Evolutionary conservation across 2,797 vertebrate genomes (phyloP).

Genomic region (Serranus cabrilla): DNA sequence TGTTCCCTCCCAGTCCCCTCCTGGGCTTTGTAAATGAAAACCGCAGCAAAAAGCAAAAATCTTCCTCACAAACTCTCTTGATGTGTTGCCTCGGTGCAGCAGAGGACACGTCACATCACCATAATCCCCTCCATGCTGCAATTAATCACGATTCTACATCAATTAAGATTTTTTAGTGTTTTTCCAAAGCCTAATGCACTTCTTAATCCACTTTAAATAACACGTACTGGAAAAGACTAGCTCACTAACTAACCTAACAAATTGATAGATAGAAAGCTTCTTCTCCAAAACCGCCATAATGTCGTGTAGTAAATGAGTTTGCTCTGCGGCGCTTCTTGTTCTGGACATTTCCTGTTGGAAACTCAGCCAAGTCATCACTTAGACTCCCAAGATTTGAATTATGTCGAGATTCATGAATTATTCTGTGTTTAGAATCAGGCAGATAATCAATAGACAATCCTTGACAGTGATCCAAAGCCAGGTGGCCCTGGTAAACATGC

Average conservation of each 20-base stretch:
- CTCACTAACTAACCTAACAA: too few species aligned
- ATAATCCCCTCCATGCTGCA: conserved; percentile 21
- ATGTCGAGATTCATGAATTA: conserved; percentile 45
- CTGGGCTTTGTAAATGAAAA: conserved; percentile 59
- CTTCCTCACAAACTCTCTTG: conserved; percentile 36
- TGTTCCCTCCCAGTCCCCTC: conserved; percentile 58
- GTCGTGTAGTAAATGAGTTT: conserved; percentile 6
- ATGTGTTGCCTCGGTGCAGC: conserved; percentile 39
- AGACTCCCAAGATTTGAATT: neutral
- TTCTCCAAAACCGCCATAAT: conserved; percentile 1
- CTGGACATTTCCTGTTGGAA: conserved; percentile 19
- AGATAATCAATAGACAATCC: conserved; percentile 59
- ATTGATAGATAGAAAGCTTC: too few species aligned
- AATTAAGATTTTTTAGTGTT: too few species aligned
- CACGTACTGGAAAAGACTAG: too few species aligned
- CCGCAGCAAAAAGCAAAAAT: conserved; percentile 68
- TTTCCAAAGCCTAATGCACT: too few species aligned
- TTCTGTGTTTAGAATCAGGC: conserved; percentile 44
- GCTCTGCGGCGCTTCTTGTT: neutral
- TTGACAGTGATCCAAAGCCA: conserved; percentile 30
- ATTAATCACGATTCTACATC: conserved; percentile 6
- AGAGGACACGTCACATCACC: conserved; percentile 34
- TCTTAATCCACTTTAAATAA: too few species aligned
- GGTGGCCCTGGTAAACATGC: conserved; percentile 31
- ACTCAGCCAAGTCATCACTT: neutral